Conservation (phyloP, 2,888 invertebrate genomes). For the Anagyrus pseudococci region DNA sequence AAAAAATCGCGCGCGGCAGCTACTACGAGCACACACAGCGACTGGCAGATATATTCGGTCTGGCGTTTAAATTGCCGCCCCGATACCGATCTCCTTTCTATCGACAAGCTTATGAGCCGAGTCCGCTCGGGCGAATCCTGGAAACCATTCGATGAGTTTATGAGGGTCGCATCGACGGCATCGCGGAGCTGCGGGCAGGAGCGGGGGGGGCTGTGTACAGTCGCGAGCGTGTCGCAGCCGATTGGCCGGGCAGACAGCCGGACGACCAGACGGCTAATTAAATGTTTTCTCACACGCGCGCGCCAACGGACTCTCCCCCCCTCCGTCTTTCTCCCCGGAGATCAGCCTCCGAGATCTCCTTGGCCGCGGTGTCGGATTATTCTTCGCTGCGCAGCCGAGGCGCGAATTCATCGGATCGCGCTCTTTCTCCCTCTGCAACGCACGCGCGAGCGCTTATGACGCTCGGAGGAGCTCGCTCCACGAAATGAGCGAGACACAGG, state of each 20-base stretch:
- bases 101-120: conserved; percentile 51
- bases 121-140: conserved; percentile 40
- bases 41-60: too few relatives aligned
- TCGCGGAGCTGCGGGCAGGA: too few relatives aligned
- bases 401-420: conserved; percentile 40
- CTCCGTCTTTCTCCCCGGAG: neutral
- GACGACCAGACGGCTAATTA: conserved; percentile 50
- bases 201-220: conserved; percentile 19
- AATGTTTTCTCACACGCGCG: conserved; percentile 55
- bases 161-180: conserved; percentile 50
- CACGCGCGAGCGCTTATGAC: neutral
- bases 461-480: too few relatives aligned
- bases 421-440: neutral
- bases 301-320: conserved; percentile 12
- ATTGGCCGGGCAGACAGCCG: conserved; percentile 43
- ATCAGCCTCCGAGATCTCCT: conserved; percentile 39
- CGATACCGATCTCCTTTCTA: conserved; percentile 59
- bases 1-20: too few relatives aligned
- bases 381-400: conserved; percentile 41
- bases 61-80: conserved; percentile 55
- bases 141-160: conserved; percentile 55
- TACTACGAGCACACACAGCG: too few relatives aligned
- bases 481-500: too few relatives aligned
- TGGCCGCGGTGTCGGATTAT: conserved; percentile 49
- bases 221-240: conserved; percentile 53